phyloP scores from a whole-genome alignment of 2,113 vertebrate species.

The Syngnathoides biaculeatus region DNA sequence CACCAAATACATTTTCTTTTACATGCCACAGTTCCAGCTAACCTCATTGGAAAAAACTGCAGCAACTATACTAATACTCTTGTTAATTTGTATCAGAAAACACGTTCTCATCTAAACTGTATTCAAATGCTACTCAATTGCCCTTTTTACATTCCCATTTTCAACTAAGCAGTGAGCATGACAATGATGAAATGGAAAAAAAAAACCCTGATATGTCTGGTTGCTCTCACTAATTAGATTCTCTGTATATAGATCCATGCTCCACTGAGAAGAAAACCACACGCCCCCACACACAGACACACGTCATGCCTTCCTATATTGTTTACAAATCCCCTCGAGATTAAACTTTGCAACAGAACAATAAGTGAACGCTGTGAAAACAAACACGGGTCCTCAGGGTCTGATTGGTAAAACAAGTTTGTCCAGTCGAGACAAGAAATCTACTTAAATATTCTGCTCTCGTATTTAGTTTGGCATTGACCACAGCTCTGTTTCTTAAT shows the following conservation, averaged over 20 bases:
- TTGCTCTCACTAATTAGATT: constrained; percentile 65
- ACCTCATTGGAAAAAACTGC: constrained; percentile 20
- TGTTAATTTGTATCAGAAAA: constrained; percentile 36
- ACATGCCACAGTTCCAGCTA: constrained; percentile 24
- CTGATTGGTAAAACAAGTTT: constrained; percentile 67
- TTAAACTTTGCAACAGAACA: constrained; percentile 61
- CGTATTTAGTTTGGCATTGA: constrained; percentile 38
- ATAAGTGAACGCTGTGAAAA: constrained; percentile 59
- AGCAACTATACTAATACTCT: constrained; percentile 14
- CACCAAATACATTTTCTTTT: constrained; percentile 1
- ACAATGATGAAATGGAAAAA: constrained; percentile 37
- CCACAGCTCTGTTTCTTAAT: constrained; percentile 33
- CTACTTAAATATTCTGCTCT: constrained; percentile 54
- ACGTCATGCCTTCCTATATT: constrained; percentile 55
- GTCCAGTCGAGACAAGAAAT: constrained; percentile 54
- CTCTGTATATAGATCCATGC: constrained; percentile 55
- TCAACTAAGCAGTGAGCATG: constrained; percentile 17
- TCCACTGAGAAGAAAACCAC: constrained; percentile 57
- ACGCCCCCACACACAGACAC: constrained; percentile 4
- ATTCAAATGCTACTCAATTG: constrained; percentile 24
- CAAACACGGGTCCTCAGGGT: constrained; percentile 58
- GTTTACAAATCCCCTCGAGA: constrained; percentile 65
- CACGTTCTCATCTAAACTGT: constrained; percentile 16
- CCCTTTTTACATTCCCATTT: constrained; percentile 13
- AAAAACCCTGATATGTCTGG: constrained; percentile 48